Conservation (phyloP, 64 coral and sea anemone genomes). For the Montipora efflorescens region DNA sequence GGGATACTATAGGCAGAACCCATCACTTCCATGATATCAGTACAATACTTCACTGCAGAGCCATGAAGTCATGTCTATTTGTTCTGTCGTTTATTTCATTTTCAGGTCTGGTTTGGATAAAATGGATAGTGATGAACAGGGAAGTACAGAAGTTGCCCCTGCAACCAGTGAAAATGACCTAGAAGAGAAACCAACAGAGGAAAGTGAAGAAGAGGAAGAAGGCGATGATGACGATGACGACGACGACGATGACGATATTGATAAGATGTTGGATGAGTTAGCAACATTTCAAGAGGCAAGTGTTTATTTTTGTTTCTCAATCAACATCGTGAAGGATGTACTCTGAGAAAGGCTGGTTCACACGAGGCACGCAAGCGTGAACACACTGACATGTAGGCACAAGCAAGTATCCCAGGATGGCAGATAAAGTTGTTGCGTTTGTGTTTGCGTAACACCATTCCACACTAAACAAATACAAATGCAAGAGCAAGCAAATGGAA, state of each 20-base stretch:
- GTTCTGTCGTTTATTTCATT: background rate
- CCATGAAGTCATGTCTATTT: background rate
- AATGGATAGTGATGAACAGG: slow-evolving; percentile 31
- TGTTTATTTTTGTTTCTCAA: background rate
- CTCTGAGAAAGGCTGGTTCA: too few species aligned
- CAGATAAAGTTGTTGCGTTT: too few species aligned
- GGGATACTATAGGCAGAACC: too few species aligned
- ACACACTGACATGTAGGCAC: too few species aligned
- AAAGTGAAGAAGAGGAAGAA: slow-evolving; percentile 51
- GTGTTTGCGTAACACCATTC: too few species aligned
- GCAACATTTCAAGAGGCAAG: slow-evolving; percentile 89
- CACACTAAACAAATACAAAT: too few species aligned
- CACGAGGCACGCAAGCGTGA: too few species aligned
- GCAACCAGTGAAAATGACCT: slow-evolving; percentile 79
- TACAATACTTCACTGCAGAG: too few species aligned
- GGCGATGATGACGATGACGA: slow-evolving; percentile 34
- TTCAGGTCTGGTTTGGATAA: background rate
- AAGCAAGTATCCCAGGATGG: too few species aligned
- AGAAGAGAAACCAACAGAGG: slow-evolving; percentile 31
- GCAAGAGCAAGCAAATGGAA: too few species aligned
- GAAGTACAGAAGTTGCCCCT: slow-evolving; percentile 57
- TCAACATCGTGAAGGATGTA: too few species aligned
- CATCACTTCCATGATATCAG: too few species aligned
- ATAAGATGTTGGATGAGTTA: slow-evolving; percentile 92
- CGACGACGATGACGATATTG: slow-evolving; percentile 89